Evolutionary conservation across 2,888 invertebrate genomes (phyloP).

Genomic region (Andricus curvator): DNA sequence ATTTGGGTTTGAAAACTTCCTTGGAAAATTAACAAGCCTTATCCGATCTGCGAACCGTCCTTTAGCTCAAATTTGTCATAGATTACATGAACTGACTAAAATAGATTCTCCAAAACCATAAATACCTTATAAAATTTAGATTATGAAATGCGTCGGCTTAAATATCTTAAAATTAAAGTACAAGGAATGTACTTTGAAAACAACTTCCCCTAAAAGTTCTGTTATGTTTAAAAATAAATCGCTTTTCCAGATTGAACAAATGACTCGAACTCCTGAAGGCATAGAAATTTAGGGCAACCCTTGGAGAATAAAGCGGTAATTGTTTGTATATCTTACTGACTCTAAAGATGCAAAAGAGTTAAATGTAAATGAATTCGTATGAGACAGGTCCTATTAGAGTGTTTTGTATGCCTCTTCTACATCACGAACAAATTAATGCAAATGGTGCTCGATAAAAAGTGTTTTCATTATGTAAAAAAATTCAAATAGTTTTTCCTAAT

Average conservation of each 20-base stretch:
- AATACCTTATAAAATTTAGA: slow-evolving; percentile 14
- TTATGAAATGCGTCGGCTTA: slow-evolving; percentile 27
- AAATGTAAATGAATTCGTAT: too few relatives aligned
- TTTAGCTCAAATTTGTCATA: slow-evolving; percentile 46
- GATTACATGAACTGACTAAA: slow-evolving; percentile 40
- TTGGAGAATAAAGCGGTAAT: too few relatives aligned
- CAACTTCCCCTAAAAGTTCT: slow-evolving; percentile 43
- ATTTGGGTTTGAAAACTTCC: slow-evolving; percentile 48
- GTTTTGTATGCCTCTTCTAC: background rate
- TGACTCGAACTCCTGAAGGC: background rate
- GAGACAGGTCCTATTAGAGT: too few relatives aligned
- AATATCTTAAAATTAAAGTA: slow-evolving; percentile 40
- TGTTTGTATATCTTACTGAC: too few relatives aligned
- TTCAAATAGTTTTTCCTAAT: background rate
- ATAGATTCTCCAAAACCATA: slow-evolving; percentile 30
- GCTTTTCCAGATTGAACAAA: background rate
- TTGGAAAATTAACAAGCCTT: slow-evolving; percentile 45
- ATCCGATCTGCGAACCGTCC: slow-evolving; percentile 46
- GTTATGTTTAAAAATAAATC: slow-evolving; percentile 39
- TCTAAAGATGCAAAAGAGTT: too few relatives aligned
- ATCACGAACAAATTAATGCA: background rate
- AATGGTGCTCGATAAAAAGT: background rate
- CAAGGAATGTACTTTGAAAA: slow-evolving; percentile 35
- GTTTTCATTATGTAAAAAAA: background rate
- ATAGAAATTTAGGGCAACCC: background rate